phyloP scores from a whole-genome alignment of 2,797 vertebrate species.

The Chlorospingus semifuscus region DNA sequence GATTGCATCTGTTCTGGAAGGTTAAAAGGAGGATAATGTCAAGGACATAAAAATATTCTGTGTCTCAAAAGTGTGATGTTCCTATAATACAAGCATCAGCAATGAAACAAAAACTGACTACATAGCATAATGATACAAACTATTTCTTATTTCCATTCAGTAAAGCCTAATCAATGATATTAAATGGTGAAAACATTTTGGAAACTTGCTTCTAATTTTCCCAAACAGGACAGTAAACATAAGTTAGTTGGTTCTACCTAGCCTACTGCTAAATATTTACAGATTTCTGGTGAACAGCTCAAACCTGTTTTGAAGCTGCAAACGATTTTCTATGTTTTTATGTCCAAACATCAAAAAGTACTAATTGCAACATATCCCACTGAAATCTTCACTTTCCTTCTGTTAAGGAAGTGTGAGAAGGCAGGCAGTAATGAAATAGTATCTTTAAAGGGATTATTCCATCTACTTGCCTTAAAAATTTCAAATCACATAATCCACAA shows the following conservation, averaged over 20 bases:
- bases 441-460: not conserved
- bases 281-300: not conserved
- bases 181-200: not conserved
- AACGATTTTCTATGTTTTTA: not conserved
- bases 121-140: not conserved
- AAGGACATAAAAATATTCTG: not conserved
- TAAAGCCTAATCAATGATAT: not conserved
- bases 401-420: not conserved
- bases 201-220: not conserved
- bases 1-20: constrained; percentile 88
- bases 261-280: not conserved
- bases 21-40: not conserved
- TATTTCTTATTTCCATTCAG: not conserved
- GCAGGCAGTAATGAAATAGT: not conserved
- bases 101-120: not conserved
- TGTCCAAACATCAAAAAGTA: not conserved
- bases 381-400: not conserved
- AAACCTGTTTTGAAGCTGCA: not conserved
- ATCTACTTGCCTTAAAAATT: not conserved
- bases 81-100: not conserved
- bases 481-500: not conserved
- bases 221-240: not conserved
- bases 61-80: not conserved
- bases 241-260: not conserved
- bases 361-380: not conserved